Evolutionary conservation across 1,140 invertebrate species (phyloP).

Genomic region (Zaprionus camerounensis): DNA sequence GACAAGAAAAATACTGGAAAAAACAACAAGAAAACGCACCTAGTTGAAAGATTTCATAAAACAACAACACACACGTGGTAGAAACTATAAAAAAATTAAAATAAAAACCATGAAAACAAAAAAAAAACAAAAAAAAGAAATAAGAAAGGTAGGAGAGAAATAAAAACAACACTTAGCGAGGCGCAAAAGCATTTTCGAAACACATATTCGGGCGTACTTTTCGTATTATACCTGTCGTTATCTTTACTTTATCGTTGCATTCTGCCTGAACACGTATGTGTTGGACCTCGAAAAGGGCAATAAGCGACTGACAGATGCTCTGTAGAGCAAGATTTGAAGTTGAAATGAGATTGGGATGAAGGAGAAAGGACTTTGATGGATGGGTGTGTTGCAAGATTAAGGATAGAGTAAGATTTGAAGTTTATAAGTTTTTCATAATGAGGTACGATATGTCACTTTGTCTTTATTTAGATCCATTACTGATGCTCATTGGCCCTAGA

Average conservation of each 20-base stretch:
- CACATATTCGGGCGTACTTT: constrained; percentile 61
- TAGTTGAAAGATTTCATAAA: constrained; percentile 71
- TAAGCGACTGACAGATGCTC: background rate
- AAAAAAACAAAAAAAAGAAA: constrained; percentile 21
- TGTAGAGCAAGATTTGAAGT: background rate
- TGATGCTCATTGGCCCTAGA: too few species aligned
- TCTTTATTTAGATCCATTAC: too few species aligned
- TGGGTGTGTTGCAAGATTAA: background rate
- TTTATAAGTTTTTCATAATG: too few species aligned
- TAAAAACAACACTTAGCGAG: constrained; percentile 28
- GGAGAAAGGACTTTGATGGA: background rate
- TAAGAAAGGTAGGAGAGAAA: constrained; percentile 7
- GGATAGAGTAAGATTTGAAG: too few species aligned
- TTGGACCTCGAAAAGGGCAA: background rate
- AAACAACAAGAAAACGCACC: constrained; percentile 49
- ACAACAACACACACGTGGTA: constrained; percentile 38
- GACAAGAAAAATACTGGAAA: constrained; percentile 27
- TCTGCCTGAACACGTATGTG: constrained; percentile 32
- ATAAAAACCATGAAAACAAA: constrained; percentile 56
- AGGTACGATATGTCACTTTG: too few species aligned
- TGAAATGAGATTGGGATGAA: background rate
- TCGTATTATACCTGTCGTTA: constrained; percentile 30
- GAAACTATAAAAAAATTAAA: constrained; percentile 72
- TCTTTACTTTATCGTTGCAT: constrained; percentile 46
- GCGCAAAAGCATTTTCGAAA: constrained; percentile 46